A percentile compares a stretch with the other conserved stretches of the same genome.
phyloP scores from a whole-genome alignment of 2,113 vertebrate species.

The Grammatotria lemairii region DNA sequence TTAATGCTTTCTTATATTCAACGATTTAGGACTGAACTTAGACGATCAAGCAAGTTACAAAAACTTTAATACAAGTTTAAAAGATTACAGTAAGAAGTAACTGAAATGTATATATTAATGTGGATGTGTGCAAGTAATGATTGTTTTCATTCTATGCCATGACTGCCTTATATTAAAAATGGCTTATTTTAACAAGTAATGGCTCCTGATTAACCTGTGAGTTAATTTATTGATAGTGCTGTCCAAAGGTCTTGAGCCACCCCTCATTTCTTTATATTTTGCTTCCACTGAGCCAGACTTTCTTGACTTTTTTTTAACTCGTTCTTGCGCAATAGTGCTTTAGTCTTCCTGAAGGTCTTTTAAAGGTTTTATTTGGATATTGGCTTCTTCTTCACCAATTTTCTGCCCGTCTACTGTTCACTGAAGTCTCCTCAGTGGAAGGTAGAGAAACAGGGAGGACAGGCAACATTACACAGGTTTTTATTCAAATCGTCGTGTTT shows the following conservation, averaged over 20 bases:
- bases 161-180: neutral
- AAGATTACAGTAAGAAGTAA: neutral
- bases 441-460: neutral
- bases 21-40: neutral
- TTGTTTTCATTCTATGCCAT: neutral
- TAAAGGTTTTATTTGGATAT: neutral
- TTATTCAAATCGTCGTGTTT: neutral
- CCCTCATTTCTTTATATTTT: neutral
- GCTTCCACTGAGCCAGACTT: neutral
- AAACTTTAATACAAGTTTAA: neutral
- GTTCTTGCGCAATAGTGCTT: neutral
- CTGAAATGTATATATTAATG: neutral
- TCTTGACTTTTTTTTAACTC: neutral
- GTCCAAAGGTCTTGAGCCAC: neutral
- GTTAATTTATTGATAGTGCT: neutral
- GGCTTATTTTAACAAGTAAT: neutral
- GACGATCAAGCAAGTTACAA: neutral
- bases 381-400: neutral
- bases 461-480: neutral
- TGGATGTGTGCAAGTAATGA: neutral
- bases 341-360: neutral
- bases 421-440: neutral
- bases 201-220: neutral
- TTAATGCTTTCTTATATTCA: neutral
- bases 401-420: neutral